Evolutionary conservation across 35 echinoderm and acorn worm genomes (phyloP).

Genomic region (Antedon bifida): DNA sequence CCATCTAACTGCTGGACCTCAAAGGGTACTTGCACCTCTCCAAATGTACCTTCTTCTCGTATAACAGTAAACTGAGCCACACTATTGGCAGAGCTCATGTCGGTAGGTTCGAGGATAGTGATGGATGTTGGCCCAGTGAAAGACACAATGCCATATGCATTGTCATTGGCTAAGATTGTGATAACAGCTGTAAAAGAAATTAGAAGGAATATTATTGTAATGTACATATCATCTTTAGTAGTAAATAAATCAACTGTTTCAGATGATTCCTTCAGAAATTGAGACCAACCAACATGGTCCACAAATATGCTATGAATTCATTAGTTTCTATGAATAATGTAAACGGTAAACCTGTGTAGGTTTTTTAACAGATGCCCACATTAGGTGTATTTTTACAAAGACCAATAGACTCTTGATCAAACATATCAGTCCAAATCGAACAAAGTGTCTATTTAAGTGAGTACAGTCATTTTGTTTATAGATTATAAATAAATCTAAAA

Average conservation of each 20-base stretch:
- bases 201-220: background rate
- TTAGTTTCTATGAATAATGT: too few relatives aligned
- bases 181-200: conserved; percentile 23
- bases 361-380: too few relatives aligned
- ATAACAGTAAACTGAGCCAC: conserved; percentile 61
- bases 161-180: conserved; percentile 61
- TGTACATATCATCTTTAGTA: background rate
- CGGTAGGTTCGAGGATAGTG: conserved; percentile 53
- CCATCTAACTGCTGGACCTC: conserved; percentile 29
- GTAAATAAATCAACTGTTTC: background rate
- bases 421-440: too few relatives aligned
- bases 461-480: too few relatives aligned
- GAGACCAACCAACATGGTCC: too few relatives aligned
- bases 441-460: too few relatives aligned
- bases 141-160: conserved; percentile 76
- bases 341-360: too few relatives aligned
- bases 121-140: conserved; percentile 20
- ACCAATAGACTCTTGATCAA: too few relatives aligned
- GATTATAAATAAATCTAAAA: background rate
- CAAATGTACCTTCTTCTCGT: conserved; percentile 57
- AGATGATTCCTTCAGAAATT: too few relatives aligned
- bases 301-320: too few relatives aligned
- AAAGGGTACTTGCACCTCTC: conserved; percentile 66
- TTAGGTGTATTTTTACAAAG: too few relatives aligned
- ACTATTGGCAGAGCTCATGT: conserved; percentile 24